Percentiles rank a stretch among this genome's conserved stretches.
Conservation (phyloP, 2,888 invertebrate genomes). For the Nomada flava region DNA sequence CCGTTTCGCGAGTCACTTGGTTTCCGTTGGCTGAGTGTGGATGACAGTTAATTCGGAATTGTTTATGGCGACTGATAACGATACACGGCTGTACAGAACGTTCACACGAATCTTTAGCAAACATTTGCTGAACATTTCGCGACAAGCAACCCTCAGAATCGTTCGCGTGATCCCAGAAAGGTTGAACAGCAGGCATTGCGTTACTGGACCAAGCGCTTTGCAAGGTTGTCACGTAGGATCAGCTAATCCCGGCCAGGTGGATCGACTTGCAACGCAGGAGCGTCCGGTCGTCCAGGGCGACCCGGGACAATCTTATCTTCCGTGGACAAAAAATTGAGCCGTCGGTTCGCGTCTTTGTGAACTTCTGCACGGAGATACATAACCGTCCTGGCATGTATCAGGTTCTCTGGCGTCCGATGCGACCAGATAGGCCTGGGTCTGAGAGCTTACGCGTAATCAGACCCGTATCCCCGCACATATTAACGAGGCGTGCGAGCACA, state of each 20-base stretch:
- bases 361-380: constrained; percentile 76
- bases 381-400: constrained; percentile 75
- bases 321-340: constrained; percentile 79
- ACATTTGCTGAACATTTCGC: no score
- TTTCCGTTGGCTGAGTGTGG: no score
- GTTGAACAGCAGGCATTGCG: neutral
- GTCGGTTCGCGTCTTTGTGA: constrained; percentile 79
- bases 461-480: constrained; percentile 74
- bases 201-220: constrained; percentile 27
- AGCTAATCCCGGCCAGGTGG: constrained; percentile 41
- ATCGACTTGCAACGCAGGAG: constrained; percentile 57
- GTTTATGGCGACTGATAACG: no score
- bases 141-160: neutral
- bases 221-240: constrained; percentile 42
- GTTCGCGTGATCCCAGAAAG: neutral
- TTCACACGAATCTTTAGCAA: no score
- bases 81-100: no score
- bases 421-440: constrained; percentile 72
- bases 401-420: constrained; percentile 78
- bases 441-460: constrained; percentile 78
- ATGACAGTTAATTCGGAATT: no score
- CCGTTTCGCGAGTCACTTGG: no score
- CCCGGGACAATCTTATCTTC: constrained; percentile 79
- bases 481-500: constrained; percentile 57
- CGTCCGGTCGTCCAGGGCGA: constrained; percentile 34